Evolutionary conservation across 2,797 vertebrate genomes (phyloP).

Genomic region (Malacoraja senta): DNA sequence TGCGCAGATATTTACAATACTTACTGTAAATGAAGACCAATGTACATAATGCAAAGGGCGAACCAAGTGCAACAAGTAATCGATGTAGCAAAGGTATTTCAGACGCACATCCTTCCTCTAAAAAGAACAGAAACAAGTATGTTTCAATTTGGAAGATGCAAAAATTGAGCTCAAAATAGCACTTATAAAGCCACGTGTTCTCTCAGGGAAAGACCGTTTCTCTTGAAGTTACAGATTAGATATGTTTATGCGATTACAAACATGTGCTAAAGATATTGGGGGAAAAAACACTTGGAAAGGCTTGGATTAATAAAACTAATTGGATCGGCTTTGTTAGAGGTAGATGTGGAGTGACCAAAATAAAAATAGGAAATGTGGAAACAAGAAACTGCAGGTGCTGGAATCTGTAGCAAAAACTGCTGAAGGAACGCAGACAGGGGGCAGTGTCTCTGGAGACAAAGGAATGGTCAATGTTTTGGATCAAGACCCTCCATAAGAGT

Average conservation of each 20-base stretch:
- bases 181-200: background rate
- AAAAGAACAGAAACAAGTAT: background rate
- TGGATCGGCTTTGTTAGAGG: too few relatives aligned
- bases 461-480: too few relatives aligned
- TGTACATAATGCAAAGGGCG: background rate
- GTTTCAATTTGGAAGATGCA: background rate
- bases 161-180: background rate
- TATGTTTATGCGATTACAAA: background rate
- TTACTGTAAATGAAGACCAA: background rate
- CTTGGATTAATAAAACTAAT: too few relatives aligned
- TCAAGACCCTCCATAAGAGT: too few relatives aligned
- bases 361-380: too few relatives aligned
- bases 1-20: background rate
- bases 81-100: background rate
- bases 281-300: too few relatives aligned
- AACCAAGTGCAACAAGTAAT: background rate
- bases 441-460: too few relatives aligned
- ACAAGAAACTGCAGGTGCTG: too few relatives aligned
- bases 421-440: too few relatives aligned
- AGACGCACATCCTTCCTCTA: slow-evolving; percentile 9
- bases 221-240: background rate
- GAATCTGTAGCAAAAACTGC: too few relatives aligned
- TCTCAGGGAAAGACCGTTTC: background rate
- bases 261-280: too few relatives aligned
- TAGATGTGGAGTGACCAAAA: too few relatives aligned